Base-by-base conservation (phyloP, 2,113 vertebrate genomes). In the Erpornis zantholeuca region DNA sequence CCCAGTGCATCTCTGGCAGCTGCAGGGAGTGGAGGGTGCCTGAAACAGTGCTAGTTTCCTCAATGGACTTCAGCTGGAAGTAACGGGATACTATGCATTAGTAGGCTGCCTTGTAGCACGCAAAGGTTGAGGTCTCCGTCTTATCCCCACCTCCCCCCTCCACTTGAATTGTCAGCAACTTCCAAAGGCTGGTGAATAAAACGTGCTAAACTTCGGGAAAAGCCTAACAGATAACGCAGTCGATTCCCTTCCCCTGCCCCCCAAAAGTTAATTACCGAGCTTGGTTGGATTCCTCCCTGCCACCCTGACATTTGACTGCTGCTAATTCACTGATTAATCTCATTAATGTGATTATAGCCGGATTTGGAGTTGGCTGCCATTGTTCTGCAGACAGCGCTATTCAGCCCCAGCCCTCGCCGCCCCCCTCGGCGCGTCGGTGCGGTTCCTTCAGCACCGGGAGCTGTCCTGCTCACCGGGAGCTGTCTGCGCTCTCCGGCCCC, bases 271-370 rank as follows among this genome's bases (percentile, higher is more conserved):
- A 98, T 98, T 98, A 98, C 97, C 91, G 91, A 97, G 97, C 97
- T 97, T 97, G 98, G 96, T 96, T 97, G 97, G 97, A 96, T 98
- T 98, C 97, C 97, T 98, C 95, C 96, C 97, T 52, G 88, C 97
- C 98, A 98, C 97, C 97, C 97, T 98, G 98, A 98, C 98, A 98
- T 98, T 98, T 98, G 98, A 98, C 98, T 98, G 97, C 98, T 97
- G 98, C 98, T 98, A 98, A 98, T 98, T 99, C 98, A 95, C 98
- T 98, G 98, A 98, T 98, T 98, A 98, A 98, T 98, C 98, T 98
- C 98, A 98, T 98, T 98, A 98, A 98, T 94, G 98, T 98, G 98
- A 99, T 98, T 98, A 98, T 95, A 92, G 98, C 76, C 80, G 98
- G 98, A 98, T 98, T 98, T 98, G 97, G 97, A 98, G 95, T 64